Conservation (phyloP, 2,113 vertebrate genomes). For the Rhinichthys klamathensis region DNA sequence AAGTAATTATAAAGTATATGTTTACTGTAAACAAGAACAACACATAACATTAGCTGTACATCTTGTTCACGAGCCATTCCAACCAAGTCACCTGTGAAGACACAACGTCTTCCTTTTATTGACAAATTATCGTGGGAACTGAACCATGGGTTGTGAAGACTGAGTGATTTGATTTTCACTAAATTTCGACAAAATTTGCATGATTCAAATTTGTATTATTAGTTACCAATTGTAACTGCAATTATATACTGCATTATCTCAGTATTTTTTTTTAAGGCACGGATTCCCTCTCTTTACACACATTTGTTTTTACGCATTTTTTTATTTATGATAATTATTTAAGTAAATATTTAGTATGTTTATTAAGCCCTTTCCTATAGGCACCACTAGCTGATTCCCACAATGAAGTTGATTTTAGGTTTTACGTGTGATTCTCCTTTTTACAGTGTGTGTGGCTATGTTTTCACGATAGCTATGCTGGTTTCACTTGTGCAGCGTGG, state of each 20-base stretch:
- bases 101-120: no score
- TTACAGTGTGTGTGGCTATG: slow-evolving; percentile 55
- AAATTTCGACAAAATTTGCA: background rate
- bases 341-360: background rate
- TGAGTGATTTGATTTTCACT: background rate
- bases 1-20: no score
- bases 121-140: no score
- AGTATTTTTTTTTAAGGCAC: background rate
- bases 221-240: background rate
- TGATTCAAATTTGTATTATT: background rate
- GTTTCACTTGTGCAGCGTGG: slow-evolving; percentile 60
- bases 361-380: background rate
- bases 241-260: background rate
- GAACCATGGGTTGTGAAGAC: no score
- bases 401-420: background rate
- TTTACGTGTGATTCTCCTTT: background rate
- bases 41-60: no score
- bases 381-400: background rate
- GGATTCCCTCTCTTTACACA: background rate
- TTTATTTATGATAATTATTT: no score
- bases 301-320: background rate
- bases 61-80: no score
- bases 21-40: no score
- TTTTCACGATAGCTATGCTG: slow-evolving; percentile 59
- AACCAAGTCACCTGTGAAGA: no score